Base-by-base conservation (phyloP, 2,113 vertebrate species). In the Antigone vipio region DNA sequence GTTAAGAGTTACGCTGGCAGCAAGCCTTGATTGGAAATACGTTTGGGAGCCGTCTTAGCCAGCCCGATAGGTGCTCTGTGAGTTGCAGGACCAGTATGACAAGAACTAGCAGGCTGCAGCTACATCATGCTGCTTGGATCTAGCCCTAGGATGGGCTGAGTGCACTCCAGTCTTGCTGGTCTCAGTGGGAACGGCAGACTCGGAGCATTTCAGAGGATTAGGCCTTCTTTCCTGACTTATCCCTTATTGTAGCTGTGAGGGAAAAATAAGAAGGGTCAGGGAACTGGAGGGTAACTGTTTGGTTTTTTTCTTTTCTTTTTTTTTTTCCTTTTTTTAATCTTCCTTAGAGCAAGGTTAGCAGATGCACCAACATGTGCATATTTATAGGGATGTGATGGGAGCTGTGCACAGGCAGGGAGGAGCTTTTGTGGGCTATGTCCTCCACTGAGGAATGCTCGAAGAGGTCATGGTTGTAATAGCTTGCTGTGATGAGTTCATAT, bases 11-110 rank as follows among this genome's bases (percentile, higher is more conserved):
- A 59, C 16, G 20, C 53, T 95, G 93, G 89, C 92, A 89, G 56
- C 0, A 5, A 89, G 85, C 66, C 84, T 88, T 92, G 62, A 24
- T 89, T 53, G 82, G 78, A 69, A 91, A 22, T 15, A 9, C 0
- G 0, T 80, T 72, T 67, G 62, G 56, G 81, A 96, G 75, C 91
- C 55, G 77, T 60, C 50, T 55, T 26, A 71, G 74, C 49, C 88
- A 67, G 83, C 45, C 78, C n/a, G 56, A 40, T 92, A 6, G 42
- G 67, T 0, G 2, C 79, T 94, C n/a, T 1, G 2, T 2, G 71
- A 95, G 84, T 90, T 82, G 96, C 66, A 95, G 77, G 92, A 97
- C 97, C 91, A 80, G 95, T 94, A 64, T 68, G 78, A 50, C 69
- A 0, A 92, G 95, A 96, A 56, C 18, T 8, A 18, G 53, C 71